These are phyloP conservation scores for Oscheius sp. DNA, from an alignment of 2,888 invertebrate species.

Conservation along the genomic window DNA sequence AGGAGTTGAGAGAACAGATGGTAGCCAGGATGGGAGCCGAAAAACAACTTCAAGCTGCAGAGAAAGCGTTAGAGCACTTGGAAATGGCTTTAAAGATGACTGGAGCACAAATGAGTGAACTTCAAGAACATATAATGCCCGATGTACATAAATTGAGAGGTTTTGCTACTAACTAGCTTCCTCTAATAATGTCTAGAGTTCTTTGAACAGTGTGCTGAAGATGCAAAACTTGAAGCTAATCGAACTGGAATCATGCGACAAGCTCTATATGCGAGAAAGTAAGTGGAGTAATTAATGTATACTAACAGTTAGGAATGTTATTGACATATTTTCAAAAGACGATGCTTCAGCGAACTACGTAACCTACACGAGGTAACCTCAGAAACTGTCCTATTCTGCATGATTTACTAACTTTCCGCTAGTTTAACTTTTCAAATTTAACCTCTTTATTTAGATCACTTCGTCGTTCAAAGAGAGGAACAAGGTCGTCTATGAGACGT, in stretches of 20 bases:
- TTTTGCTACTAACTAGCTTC: conserved; percentile 36
- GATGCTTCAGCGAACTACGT: conserved; percentile 20
- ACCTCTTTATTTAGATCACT: conserved; percentile 39
- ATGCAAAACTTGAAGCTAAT: conserved; percentile 72
- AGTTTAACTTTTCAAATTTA: not conserved
- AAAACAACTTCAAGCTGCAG: conserved; percentile 62
- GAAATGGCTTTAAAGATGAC: conserved; percentile 71
- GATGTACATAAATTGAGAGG: conserved; percentile 73
- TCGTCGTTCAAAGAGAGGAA: conserved; percentile 47
- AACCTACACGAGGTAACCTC: conserved; percentile 24
- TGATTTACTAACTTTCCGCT: not conserved
- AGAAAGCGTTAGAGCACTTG: conserved; percentile 71
- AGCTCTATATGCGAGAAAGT: conserved; percentile 55
- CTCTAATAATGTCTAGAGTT: conserved; percentile 69
- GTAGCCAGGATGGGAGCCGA: conserved; percentile 72
- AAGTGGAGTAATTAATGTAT: conserved; percentile 20
- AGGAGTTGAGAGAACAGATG: conserved; percentile 72
- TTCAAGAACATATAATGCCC: conserved; percentile 72
- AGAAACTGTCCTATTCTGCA: not conserved
- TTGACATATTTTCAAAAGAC: conserved; percentile 14
- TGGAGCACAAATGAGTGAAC: conserved; percentile 66
- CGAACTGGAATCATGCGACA: conserved; percentile 57
- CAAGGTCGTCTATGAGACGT: conserved; percentile 43
- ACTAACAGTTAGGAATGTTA: conserved; percentile 18
- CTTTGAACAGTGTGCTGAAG: conserved; percentile 73